Evolutionary conservation across 92 coral and sea anemone species (phyloP).

Genomic region (Porites lobata): DNA sequence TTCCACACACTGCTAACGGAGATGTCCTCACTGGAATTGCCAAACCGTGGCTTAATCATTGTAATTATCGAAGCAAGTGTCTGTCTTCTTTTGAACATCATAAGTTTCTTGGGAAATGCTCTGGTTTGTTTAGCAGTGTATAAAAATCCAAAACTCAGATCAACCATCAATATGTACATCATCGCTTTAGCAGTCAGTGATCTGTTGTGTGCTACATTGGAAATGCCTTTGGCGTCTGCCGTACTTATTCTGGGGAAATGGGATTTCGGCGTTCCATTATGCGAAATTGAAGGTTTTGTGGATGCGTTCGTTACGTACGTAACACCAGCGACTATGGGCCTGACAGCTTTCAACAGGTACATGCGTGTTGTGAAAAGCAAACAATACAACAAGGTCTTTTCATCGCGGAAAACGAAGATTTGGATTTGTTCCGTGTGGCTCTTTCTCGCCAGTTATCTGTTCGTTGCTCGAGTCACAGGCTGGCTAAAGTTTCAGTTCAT

Average conservation of each 20-base stretch:
- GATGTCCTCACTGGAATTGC: conserved; percentile 25
- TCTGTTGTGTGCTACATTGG: conserved; percentile 69
- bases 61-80: conserved; percentile 49
- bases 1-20: background rate
- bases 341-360: conserved; percentile 79
- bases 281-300: conserved; percentile 76
- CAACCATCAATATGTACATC: conserved; percentile 76
- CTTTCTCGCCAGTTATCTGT: conserved; percentile 42
- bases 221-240: conserved; percentile 73
- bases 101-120: conserved; percentile 68
- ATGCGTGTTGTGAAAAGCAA: conserved; percentile 72
- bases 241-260: conserved; percentile 58
- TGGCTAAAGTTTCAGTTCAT: conserved; percentile 25
- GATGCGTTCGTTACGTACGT: conserved; percentile 67
- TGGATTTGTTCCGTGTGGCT: conserved; percentile 39
- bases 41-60: conserved; percentile 32
- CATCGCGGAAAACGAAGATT: conserved; percentile 52
- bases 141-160: conserved; percentile 69
- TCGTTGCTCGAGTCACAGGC: conserved; percentile 21
- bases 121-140: conserved; percentile 78
- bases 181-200: conserved; percentile 80
- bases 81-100: conserved; percentile 43
- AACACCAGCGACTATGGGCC: conserved; percentile 71
- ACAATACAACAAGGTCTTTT: conserved; percentile 69
- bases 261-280: conserved; percentile 59